A percentile compares a stretch with the other conserved stretches of the same genome.
Evolutionary conservation across 35 echinoderm and acorn worm species (phyloP).

Genomic region (Lytechinus pictus): DNA sequence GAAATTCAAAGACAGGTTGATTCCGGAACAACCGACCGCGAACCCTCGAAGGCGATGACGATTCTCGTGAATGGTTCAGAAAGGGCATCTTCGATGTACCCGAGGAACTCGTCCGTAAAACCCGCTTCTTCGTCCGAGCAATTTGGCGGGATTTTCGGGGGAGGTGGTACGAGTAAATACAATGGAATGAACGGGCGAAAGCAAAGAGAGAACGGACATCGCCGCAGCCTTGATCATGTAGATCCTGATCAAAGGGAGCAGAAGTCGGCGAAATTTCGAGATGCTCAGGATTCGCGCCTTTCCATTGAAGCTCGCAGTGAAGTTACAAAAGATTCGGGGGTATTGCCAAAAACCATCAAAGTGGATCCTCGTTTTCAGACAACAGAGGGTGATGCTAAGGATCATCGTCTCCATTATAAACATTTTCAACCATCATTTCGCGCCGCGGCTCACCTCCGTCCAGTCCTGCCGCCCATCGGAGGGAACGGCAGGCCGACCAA

Average conservation of each 20-base stretch:
- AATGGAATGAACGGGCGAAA: background rate
- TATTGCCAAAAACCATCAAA: background rate
- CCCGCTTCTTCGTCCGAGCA: background rate
- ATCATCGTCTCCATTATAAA: background rate
- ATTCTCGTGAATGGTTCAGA: background rate
- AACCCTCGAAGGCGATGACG: background rate
- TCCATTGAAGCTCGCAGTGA: background rate
- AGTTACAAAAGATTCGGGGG: background rate
- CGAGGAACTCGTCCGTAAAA: background rate
- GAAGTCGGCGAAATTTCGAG: background rate
- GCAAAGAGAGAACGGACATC: background rate
- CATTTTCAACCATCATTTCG: background rate
- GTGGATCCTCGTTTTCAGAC: background rate
- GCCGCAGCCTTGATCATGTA: background rate
- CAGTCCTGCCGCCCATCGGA: conserved; percentile 14
- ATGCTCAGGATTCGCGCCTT: background rate
- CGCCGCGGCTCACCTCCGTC: background rate
- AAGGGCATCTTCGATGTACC: background rate
- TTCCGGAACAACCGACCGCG: background rate
- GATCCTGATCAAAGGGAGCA: background rate
- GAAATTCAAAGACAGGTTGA: background rate
- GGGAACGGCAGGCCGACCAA: background rate
- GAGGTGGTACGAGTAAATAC: background rate
- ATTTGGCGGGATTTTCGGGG: background rate
- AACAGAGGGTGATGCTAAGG: background rate